Conservation (phyloP, 1,140 invertebrate genomes). For the Drosophila ercepeae region DNA sequence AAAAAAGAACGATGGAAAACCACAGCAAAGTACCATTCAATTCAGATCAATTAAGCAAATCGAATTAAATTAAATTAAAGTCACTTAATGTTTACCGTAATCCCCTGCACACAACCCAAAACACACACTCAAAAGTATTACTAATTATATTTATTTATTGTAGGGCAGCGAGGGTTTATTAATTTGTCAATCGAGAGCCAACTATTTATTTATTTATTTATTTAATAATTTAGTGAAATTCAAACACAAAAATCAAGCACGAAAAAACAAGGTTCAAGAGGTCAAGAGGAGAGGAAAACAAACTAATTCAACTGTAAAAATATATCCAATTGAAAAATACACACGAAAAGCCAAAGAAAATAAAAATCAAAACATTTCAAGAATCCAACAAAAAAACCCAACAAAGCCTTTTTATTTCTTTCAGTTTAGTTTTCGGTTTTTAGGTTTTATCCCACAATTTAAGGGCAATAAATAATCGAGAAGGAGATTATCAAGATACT, state of each 20-base stretch:
- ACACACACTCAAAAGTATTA: slow-evolving; percentile 44
- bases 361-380: slow-evolving; percentile 59
- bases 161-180: slow-evolving; percentile 35
- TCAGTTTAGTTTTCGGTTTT: slow-evolving; percentile 12
- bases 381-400: slow-evolving; percentile 32
- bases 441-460: slow-evolving; percentile 13
- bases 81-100: slow-evolving; percentile 58
- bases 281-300: slow-evolving; percentile 7
- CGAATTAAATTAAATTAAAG: slow-evolving; percentile 54
- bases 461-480: slow-evolving; percentile 31
- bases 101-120: slow-evolving; percentile 27
- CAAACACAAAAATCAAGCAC: slow-evolving; percentile 48
- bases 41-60: slow-evolving; percentile 57
- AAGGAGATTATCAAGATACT: slow-evolving; percentile 35
- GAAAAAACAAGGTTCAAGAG: slow-evolving; percentile 46
- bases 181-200: slow-evolving; percentile 51
- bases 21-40: slow-evolving; percentile 69
- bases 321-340: slow-evolving; percentile 28
- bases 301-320: slow-evolving; percentile 47
- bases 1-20: slow-evolving; percentile 26
- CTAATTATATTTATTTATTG: slow-evolving; percentile 72
- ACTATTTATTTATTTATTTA: slow-evolving; percentile 65
- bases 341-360: slow-evolving; percentile 73
- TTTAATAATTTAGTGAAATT: slow-evolving; percentile 62
- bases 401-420: slow-evolving; percentile 33